Conservation (phyloP, 2,113 vertebrate genomes). For the Echinops telfairi region DNA sequence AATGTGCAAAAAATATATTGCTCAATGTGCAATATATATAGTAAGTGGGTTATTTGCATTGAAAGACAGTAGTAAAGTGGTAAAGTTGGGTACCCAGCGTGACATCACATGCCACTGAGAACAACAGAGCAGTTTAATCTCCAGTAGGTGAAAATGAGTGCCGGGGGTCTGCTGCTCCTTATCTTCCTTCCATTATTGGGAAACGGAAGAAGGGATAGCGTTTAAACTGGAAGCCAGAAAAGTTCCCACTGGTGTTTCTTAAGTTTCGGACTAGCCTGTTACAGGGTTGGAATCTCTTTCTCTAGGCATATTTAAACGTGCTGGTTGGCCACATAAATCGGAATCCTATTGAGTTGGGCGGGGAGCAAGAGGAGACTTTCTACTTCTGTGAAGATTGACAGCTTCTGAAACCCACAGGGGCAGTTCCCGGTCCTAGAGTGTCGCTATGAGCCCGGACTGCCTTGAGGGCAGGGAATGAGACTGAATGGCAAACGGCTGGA, state of each 20-base stretch:
- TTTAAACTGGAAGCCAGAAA: constrained; percentile 18
- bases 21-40: too few species aligned
- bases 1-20: too few species aligned
- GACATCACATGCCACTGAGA: background rate
- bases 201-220: constrained; percentile 43
- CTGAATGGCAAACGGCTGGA: background rate
- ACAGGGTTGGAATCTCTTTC: background rate
- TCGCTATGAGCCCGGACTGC: too few species aligned
- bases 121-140: background rate
- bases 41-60: too few species aligned
- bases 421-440: too few species aligned
- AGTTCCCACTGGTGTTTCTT: background rate
- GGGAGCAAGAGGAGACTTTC: too few species aligned
- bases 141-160: background rate
- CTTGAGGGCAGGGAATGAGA: too few species aligned
- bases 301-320: background rate
- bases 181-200: background rate
- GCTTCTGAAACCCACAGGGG: too few species aligned
- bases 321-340: background rate
- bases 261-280: too few species aligned
- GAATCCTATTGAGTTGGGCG: background rate
- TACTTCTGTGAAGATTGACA: too few species aligned
- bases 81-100: constrained; percentile 3
- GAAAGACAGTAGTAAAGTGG: constrained; percentile 3
- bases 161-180: background rate